Base-by-base conservation (phyloP, 2,113 vertebrate genomes). In the Gobiocypris rarus region DNA sequence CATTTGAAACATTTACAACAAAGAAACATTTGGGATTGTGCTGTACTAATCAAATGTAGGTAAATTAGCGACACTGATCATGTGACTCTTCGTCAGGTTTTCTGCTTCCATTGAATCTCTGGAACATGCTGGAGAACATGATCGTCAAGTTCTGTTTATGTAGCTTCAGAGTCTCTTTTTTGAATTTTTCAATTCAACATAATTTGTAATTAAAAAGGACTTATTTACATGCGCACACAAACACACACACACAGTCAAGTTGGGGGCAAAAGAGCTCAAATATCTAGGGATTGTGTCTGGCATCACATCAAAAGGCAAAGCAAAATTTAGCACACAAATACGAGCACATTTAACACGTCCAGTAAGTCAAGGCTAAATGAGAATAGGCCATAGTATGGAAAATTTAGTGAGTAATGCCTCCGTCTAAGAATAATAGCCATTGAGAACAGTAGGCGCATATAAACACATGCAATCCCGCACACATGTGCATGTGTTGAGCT, bases 221-320 rank as follows among this genome's bases (percentile, higher is more conserved):
- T 43, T 17, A n/a, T 73, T 43, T 71, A 1, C 13, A 31, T 31
- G 56, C 31, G 52, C 82, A 28, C 67, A 82, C 83, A 79, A 65
- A 70, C 61, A 82, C 82, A 80, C 50, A 41, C 52, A 28, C 58
- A 75, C 48, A 77, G 31, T 79, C 58, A 52, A 75, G 91, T 89
- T 90, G 87, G 88, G 91, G 91, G 92, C 86, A 84, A 90, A 90
- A 88, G 84, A 84, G 85, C 84, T 85, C 63, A 82, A 85, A 84
- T 87, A 91, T 89, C 88, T 88, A 87, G 85, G 83, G 86, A 85
- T 87, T 77, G 86, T 75, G 86, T 86, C 87, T 91, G 91, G 90
- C 90, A 89, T 87, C 87, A 75, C 75, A 93, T 93, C 92, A 93
- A 93, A 93, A 89, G 88, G 86, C n/a, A 6, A 69, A 74, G 88